Base-by-base conservation (phyloP, 2,113 vertebrate genomes). In the Mormyrus iriodes region DNA sequence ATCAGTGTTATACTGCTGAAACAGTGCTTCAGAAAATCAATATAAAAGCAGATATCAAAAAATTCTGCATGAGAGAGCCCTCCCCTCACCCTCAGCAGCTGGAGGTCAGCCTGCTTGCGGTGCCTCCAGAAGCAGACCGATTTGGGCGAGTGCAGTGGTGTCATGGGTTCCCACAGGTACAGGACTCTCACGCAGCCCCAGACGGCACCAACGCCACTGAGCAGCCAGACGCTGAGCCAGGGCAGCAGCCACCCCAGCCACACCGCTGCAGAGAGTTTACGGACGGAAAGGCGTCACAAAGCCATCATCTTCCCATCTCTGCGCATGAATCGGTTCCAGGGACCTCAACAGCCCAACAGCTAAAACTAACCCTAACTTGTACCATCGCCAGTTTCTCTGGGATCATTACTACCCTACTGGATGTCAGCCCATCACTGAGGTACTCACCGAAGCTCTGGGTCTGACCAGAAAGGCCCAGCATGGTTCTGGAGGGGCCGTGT, bases 41-140 rank as follows among this genome's bases (percentile, higher is more conserved):
- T 24, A 53, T 3, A 85, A 88, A 9, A 27, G 21, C 17, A 13
- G 52, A 48, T 10, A 52, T 13, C 48, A 4, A 8, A 1, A 86
- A 69, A 89, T 0, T 89, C 0, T 88, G 85, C 10, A 1, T 87
- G 2, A n/a, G 1, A 46, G 27, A 44, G 35, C 44, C 44, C 10
- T 3, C 27, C 5, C 48, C 93, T 91, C 93, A 99, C 98, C 94
- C 97, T 95, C 90, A 97, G 95, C 3, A 99, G 95, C 91, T 99
- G 97, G 86, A 98, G 92, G 92, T 99, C 98, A 0, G 98, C 98
- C 88, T 99, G 98, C 90, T 99, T 99, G 91, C 98, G 96, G 91
- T 99, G 98, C 88, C 98, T 97, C 98, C 98, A 99, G 94, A 99
- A 99, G 0, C 95, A 96, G 89, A 99, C 97, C 0, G 98, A 99